Evolutionary conservation across 2,888 invertebrate genomes (phyloP), one percentile per base, ranked within the genome.

Genomic region (Pilophorus perplexus): DNA sequence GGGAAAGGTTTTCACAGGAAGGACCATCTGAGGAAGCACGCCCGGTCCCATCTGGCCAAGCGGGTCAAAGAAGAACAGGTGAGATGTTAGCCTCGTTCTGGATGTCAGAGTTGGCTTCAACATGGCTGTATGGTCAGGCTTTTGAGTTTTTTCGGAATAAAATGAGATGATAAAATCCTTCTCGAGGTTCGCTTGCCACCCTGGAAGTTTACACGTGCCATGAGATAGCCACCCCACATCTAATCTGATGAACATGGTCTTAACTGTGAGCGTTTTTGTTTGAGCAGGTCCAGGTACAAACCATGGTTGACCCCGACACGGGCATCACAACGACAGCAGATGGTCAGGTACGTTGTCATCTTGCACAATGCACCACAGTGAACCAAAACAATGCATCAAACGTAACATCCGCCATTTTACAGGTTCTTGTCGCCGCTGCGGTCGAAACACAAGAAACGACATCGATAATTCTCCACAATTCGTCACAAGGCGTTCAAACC

Each of bases 1-100:
- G 88, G 88, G 44, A 89, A 89, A 77, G 82, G 82, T 6, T 92
- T 92, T 79, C 91, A 92, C 78, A 85, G 92, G 62, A 89, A 89
- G 75, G 90, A 90, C 75, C 90, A 90, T 77, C 77, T 90, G 55
- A 81, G 89, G 74, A 90, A 90, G 75, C 90, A 90, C 77, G 84
- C 87, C 18, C 82, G 88, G 54, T 88, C 88, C 69, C 90, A 90
- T 78, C 81, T 87, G 73, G 84, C 86, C n/a, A 84, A 86, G 74
- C 82, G 89, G 37, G 84, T 86, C 55, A 87, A 89, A 71, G 88
- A 88, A 75, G 86, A 86, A 75, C 42, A 55, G 5, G 68, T 68
- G 2, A 25, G 55, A 1, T 80, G 83, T 60, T 79, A 76, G 70
- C 78, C 42, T 3, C 40, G n/a, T n/a, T n/a, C n/a, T n/a, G n/a